These are phyloP conservation scores for Strix aluco DNA, from an alignment of 2,113 vertebrate genomes.

Conservation along the genomic window DNA sequence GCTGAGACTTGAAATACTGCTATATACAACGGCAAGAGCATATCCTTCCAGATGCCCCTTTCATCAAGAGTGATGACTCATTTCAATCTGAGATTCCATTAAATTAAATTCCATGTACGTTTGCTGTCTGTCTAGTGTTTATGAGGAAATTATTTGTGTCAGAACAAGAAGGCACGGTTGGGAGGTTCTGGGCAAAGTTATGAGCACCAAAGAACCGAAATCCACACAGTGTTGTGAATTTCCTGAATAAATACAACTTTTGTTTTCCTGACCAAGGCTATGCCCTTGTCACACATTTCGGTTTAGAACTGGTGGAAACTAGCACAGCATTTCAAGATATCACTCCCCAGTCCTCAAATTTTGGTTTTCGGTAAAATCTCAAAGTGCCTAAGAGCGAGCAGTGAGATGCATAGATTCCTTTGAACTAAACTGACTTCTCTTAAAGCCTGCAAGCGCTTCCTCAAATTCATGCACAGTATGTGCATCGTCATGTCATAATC, in stretches of 20 bases:
- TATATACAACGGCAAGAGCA: rapidly evolving
- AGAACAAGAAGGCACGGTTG: not conserved
- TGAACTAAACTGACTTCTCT: not conserved
- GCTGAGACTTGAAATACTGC: not conserved
- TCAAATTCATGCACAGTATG: not conserved
- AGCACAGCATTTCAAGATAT: not conserved
- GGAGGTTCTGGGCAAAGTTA: not conserved
- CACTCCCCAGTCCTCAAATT: not conserved
- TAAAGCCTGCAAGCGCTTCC: not conserved
- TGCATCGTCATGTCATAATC: not conserved
- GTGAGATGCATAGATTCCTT: not conserved
- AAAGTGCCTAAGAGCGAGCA: not conserved
- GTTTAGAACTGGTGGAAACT: not conserved
- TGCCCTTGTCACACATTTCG: not conserved
- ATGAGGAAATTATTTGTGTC: not conserved
- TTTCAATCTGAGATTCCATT: not conserved
- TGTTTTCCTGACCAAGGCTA: not conserved
- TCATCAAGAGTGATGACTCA: not conserved
- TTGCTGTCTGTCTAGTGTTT: constrained; percentile 1
- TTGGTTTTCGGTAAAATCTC: not conserved
- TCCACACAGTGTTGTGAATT: not conserved
- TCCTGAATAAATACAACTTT: not conserved
- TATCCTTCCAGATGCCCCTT: not conserved
- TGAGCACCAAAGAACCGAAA: not conserved
- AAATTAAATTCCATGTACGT: not conserved